phyloP scores from a whole-genome alignment of 2,113 vertebrate genomes.

The Forbesichthys papilliferus region DNA sequence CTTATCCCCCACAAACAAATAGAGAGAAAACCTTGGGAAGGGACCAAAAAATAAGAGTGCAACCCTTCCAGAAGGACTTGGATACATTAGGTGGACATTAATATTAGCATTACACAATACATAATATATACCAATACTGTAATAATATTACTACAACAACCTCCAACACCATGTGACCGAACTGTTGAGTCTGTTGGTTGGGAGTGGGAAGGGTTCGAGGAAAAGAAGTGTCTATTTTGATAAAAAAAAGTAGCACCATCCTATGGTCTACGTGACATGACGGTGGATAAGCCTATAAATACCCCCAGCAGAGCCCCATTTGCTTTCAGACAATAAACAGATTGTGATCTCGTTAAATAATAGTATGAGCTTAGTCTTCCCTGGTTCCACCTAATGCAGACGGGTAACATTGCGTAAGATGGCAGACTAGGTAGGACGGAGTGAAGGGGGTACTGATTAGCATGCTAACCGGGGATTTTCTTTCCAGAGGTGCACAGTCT shows the following conservation, averaged over 20 bases:
- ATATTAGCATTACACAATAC: no score
- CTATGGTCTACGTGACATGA: slow-evolving; percentile 15
- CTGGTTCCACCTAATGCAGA: slow-evolving; percentile 26
- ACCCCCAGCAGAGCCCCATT: slow-evolving; percentile 6
- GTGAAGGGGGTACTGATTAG: slow-evolving; percentile 50
- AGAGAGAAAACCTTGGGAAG: no score
- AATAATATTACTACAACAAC: not conserved
- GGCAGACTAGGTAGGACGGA: slow-evolving; percentile 15
- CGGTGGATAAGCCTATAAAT: slow-evolving; percentile 26
- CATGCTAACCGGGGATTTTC: slow-evolving; percentile 59
- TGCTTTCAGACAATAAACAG: slow-evolving; percentile 56
- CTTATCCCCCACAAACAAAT: no score
- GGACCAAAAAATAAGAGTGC: no score
- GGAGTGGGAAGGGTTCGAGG: not conserved
- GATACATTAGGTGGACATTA: no score
- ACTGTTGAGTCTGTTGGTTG: no score
- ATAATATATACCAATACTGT: no score
- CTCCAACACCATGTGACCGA: not conserved
- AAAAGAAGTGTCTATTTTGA: slow-evolving; percentile 4
- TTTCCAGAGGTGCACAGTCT: slow-evolving; percentile 40
- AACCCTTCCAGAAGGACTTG: no score
- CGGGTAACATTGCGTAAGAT: slow-evolving; percentile 25
- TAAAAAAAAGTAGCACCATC: slow-evolving; percentile 20
- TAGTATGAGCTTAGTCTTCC: slow-evolving; percentile 3
- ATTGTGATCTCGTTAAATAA: slow-evolving; percentile 64